These are phyloP conservation scores for Penaeus monodon DNA, from an alignment of 2,888 invertebrate genomes.

Conservation along the genomic window DNA sequence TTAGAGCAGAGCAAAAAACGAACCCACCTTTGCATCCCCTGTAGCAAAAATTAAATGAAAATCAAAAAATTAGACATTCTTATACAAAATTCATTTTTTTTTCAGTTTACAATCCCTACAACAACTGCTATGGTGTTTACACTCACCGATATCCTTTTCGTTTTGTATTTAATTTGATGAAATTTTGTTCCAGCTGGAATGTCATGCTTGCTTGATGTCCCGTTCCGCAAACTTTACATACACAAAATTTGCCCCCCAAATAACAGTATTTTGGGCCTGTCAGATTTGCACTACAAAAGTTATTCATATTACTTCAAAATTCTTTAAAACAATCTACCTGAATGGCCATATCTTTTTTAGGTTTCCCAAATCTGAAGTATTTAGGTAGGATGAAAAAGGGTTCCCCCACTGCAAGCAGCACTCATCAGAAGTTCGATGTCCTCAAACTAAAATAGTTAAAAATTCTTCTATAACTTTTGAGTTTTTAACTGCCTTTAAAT, in stretches of 20 bases:
- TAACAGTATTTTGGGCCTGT: neutral
- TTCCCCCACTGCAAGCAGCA: slow-evolving; percentile 53
- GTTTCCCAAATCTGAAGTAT: slow-evolving; percentile 29
- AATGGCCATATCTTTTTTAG: slow-evolving; percentile 47
- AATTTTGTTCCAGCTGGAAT: slow-evolving; percentile 37
- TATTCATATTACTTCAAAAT: too few relatives aligned
- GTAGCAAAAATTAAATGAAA: neutral
- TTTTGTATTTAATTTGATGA: slow-evolving; percentile 24
- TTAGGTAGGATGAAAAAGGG: slow-evolving; percentile 42
- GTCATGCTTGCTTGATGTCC: neutral
- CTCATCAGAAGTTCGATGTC: slow-evolving; percentile 49
- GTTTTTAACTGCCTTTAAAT: too few relatives aligned
- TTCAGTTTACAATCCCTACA: neutral
- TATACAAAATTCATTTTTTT: neutral
- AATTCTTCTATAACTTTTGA: too few relatives aligned
- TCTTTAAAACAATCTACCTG: slow-evolving; percentile 32
- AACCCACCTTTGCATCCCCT: slow-evolving; percentile 61
- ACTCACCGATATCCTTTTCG: slow-evolving; percentile 52
- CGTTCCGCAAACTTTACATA: slow-evolving; percentile 4
- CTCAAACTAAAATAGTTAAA: slow-evolving; percentile 40
- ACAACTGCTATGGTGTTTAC: neutral
- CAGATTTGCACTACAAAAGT: too few relatives aligned
- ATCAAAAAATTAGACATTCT: neutral
- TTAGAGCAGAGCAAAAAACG: slow-evolving; percentile 50
- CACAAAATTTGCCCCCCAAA: too few relatives aligned